A percentile compares a stretch with the other conserved stretches of the same genome.
These are phyloP conservation scores for Ceratothoa steindachneri DNA, from an alignment of 2,888 invertebrate genomes.

Conservation along the genomic window DNA sequence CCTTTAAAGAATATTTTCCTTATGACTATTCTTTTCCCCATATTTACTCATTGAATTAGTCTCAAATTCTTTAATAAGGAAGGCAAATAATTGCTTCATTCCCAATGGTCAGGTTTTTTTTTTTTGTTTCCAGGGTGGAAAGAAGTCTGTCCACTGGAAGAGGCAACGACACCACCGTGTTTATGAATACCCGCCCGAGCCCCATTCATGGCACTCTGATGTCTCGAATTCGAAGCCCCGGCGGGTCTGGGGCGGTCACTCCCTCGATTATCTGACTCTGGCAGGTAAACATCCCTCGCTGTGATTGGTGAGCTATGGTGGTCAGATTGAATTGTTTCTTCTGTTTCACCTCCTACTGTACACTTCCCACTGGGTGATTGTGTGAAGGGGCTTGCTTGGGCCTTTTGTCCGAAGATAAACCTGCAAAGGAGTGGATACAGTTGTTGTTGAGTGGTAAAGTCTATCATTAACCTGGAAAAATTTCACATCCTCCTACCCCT, in stretches of 20 bases:
- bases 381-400: no score
- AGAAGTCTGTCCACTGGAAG: constrained; percentile 68
- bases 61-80: no score
- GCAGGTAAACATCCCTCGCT: constrained; percentile 52
- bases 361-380: no score
- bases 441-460: no score
- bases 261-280: constrained; percentile 51
- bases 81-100: no score
- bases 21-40: no score
- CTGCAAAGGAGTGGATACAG: no score
- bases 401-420: no score
- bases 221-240: constrained; percentile 33
- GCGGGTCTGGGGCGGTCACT: constrained; percentile 40
- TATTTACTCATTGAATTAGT: no score
- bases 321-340: background rate
- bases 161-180: constrained; percentile 78
- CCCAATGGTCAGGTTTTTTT: background rate
- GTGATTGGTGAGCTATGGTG: background rate
- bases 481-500: no score
- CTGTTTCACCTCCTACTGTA: background rate
- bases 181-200: constrained; percentile 75
- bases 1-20: no score
- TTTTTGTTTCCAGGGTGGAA: background rate
- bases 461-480: no score
- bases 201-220: constrained; percentile 50